A percentile compares a stretch with the other conserved stretches of the same genome.
Evolutionary conservation across 2,888 invertebrate species (phyloP).

Genomic region (Minunthozetes semirufus): DNA sequence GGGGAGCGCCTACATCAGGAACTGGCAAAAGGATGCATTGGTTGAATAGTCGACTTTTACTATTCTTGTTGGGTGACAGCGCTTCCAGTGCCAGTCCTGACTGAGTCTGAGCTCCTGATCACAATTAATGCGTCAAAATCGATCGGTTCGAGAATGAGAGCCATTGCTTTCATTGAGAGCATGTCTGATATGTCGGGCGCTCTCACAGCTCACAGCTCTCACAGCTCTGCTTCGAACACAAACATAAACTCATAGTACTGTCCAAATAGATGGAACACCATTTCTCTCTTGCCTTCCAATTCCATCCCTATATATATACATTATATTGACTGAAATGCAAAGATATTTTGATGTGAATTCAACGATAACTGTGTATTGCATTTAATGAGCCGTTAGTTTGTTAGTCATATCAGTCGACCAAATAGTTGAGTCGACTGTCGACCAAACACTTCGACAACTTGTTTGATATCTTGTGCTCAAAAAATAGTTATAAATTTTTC

Average conservation of each 20-base stretch:
- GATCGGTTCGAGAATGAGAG: conserved; percentile 12
- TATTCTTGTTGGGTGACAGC: background rate
- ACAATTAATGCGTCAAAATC: conserved; percentile 36
- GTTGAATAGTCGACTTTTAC: background rate
- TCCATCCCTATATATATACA: conserved; percentile 22
- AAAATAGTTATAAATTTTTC: conserved; percentile 1
- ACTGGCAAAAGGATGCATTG: too few species aligned
- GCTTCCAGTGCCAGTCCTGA: conserved; percentile 18
- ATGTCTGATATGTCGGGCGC: conserved; percentile 26
- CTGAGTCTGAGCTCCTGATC: conserved; percentile 31
- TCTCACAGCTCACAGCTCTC: background rate
- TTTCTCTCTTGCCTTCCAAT: conserved; percentile 29
- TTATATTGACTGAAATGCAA: background rate
- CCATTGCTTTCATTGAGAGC: conserved; percentile 15
- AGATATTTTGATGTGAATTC: background rate
- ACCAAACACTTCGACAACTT: background rate
- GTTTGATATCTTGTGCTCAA: background rate
- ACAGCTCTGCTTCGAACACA: conserved; percentile 25
- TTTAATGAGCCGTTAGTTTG: conserved; percentile 17
- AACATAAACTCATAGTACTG: conserved; percentile 20
- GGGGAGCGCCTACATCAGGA: conserved; percentile 1
- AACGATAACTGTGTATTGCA: background rate
- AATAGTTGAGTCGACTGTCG: background rate
- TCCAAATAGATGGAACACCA: conserved; percentile 31
- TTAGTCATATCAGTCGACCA: background rate